Base-by-base conservation (phyloP, 1,140 invertebrate species). In the Olivierus martensii region DNA sequence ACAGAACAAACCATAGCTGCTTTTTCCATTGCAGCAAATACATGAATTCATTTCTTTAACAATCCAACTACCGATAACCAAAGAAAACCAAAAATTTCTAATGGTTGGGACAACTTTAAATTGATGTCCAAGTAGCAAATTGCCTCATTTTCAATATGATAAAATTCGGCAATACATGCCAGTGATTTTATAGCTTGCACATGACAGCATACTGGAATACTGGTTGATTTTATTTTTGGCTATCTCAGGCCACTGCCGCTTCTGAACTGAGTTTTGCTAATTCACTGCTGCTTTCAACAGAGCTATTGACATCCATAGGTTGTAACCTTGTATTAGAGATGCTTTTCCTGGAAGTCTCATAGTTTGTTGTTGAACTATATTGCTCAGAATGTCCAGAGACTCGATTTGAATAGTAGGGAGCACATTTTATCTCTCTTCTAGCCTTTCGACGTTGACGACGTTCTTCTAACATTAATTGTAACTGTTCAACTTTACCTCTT, bases 401-500 rank as follows among this genome's bases (percentile, higher is more conserved):
- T 12, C 28, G 48, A 18, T 21, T 50, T 42, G 59, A 37, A 12
- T 78, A 75, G 62, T 87, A 87, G 1, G 84, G 84, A 10, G 79
- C 70, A 2, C 76, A 74, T 58, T 83, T 80, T 6, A 71, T 72
- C 48, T 84, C 75, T 60, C 87, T 80, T 52, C 86, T 75, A 5
- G 83, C 84, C 65, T 81, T 79, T 35, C 87, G 77, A 50, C 83
- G 76, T 53, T 85, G 82, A 49, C 86, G 79, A 59, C 83, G 77
- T 65, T 91, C 84, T 59, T 87, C 84, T 84, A 93, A 85, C 34
- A 91, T 84, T 19, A 86, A 72, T 53, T 85, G 79, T 14, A 92
- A 71, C 49, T 85, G 82, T 63, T 87, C 81, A 69, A 91, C 76
- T 67, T 92, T 93, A 41, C 81, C 82, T 59, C 85, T 82, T 5